Percentiles rank a stretch among this genome's conserved stretches.
phyloP scores from a whole-genome alignment of 37 sponge, comb jelly and placozoan genomes.

The Hormiphora californensis region DNA sequence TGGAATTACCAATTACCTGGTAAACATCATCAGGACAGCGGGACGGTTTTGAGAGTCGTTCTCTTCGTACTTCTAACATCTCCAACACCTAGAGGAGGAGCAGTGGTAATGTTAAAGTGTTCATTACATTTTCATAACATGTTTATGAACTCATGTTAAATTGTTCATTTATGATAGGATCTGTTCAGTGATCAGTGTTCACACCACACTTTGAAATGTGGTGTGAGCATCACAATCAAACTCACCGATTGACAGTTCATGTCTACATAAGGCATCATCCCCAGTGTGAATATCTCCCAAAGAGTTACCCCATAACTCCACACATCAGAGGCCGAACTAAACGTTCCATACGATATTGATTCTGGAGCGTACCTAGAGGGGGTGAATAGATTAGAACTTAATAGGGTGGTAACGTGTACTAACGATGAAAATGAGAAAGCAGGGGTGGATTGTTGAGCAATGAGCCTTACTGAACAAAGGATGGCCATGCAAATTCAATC shows the following conservation, averaged over 20 bases:
- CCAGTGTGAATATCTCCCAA: slow-evolving; percentile 98
- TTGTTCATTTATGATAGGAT: not conserved
- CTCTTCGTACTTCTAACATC: not conserved
- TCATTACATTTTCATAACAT: not conserved
- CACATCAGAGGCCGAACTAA: slow-evolving; percentile 86
- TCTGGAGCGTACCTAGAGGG: slow-evolving; percentile 99
- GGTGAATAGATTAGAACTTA: too few relatives aligned
- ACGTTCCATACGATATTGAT: slow-evolving; percentile 88
- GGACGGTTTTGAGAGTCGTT: not conserved
- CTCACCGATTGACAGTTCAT: slow-evolving; percentile 79
- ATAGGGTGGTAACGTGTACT: too few relatives aligned
- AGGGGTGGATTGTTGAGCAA: too few relatives aligned
- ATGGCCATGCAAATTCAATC: too few relatives aligned
- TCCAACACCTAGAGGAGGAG: not conserved
- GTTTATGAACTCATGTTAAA: not conserved
- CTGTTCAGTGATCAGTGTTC: not conserved
- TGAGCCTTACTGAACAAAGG: too few relatives aligned
- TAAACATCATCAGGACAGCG: slow-evolving; percentile 5
- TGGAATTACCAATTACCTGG: too few relatives aligned
- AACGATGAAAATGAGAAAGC: too few relatives aligned
- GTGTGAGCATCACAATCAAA: not conserved
- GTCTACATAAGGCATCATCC: slow-evolving; percentile 90
- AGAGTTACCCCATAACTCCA: slow-evolving; percentile 98
- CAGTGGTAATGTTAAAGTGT: not conserved
- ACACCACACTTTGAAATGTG: too few relatives aligned